Conservation (phyloP, 1,140 invertebrate species). For the Bombyx mandarina region DNA sequence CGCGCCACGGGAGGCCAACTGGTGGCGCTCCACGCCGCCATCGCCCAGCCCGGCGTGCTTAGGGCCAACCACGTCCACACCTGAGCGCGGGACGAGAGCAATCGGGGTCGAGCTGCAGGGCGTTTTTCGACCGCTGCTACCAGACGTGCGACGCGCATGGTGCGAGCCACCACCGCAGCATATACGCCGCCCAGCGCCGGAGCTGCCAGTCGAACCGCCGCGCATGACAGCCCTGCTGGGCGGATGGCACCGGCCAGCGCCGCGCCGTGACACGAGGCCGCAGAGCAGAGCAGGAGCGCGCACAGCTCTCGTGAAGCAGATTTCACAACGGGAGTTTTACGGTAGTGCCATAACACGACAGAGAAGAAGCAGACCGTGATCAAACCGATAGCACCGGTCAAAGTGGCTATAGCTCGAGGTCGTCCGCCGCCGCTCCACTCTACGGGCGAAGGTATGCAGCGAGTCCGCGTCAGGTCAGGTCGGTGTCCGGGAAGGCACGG, state of each 20-base stretch:
- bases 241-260: slow-evolving; percentile 80
- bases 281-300: slow-evolving; percentile 79
- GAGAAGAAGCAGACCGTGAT: slow-evolving; percentile 76
- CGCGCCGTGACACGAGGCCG: slow-evolving; percentile 61
- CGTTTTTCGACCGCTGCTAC: slow-evolving; percentile 16
- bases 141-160: slow-evolving; percentile 19
- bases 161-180: slow-evolving; percentile 22
- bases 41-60: slow-evolving; percentile 79
- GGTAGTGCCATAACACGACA: slow-evolving; percentile 78
- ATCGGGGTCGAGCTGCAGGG: slow-evolving; percentile 6
- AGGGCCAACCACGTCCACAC: slow-evolving; percentile 56
- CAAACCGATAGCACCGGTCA: slow-evolving; percentile 74
- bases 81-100: slow-evolving; percentile 21
- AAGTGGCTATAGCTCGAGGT: slow-evolving; percentile 9
- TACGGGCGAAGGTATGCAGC: slow-evolving; percentile 16
- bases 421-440: slow-evolving; percentile 17
- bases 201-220: slow-evolving; percentile 29
- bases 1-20: too few species aligned
- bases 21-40: slow-evolving; percentile 75
- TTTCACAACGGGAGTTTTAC: slow-evolving; percentile 86
- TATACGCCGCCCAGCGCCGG: slow-evolving; percentile 21
- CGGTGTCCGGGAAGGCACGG: slow-evolving; percentile 75
- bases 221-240: slow-evolving; percentile 78
- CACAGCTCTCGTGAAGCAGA: slow-evolving; percentile 88
- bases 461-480: slow-evolving; percentile 76